Percentiles rank a stretch among this genome's conserved stretches.
Conservation (phyloP, 2,797 vertebrate species). For the Anas acuta region DNA sequence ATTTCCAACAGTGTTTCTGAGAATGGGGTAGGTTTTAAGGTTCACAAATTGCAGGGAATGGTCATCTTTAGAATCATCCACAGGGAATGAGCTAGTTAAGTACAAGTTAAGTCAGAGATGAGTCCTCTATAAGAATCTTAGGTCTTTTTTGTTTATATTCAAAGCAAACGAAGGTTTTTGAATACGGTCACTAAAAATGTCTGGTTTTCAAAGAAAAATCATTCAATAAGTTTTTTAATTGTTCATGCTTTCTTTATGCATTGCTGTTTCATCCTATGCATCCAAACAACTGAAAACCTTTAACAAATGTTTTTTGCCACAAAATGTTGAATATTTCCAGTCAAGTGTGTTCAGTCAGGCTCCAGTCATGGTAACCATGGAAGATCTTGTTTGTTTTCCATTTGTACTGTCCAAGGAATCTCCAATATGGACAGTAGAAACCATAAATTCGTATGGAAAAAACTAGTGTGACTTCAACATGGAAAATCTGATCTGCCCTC, state of each 20-base stretch:
- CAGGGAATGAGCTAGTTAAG: neutral
- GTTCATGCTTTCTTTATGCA: neutral
- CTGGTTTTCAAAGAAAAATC: neutral
- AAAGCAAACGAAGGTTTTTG: neutral
- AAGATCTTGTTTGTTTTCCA: neutral
- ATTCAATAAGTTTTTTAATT: neutral
- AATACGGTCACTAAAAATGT: neutral
- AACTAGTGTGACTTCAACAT: neutral
- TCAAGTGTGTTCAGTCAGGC: neutral
- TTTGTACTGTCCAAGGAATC: neutral
- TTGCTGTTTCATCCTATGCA: neutral
- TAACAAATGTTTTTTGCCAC: neutral
- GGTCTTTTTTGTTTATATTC: neutral
- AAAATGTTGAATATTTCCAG: neutral
- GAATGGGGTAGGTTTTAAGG: neutral
- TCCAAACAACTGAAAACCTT: neutral
- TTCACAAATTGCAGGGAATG: neutral
- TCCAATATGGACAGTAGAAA: neutral
- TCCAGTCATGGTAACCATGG: neutral
- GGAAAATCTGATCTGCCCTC: neutral
- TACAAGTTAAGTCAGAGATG: neutral
- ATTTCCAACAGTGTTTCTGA: neutral
- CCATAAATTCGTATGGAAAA: neutral
- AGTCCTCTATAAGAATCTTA: neutral
- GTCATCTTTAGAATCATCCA: neutral